Evolutionary conservation across 2,888 invertebrate genomes (phyloP).

Genomic region (Cenopis cana): DNA sequence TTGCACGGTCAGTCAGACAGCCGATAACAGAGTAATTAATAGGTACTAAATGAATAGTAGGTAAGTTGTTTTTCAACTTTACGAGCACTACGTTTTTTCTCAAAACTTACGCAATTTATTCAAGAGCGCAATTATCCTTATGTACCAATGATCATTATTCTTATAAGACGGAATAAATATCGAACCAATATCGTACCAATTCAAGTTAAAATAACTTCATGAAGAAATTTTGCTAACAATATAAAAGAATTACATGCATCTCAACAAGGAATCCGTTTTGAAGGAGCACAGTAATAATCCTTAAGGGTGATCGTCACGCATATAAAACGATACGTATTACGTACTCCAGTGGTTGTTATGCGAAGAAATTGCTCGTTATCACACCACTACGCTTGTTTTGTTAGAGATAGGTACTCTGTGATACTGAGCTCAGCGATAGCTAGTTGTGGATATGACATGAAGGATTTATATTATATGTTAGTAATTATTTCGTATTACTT

Average conservation of each 20-base stretch:
- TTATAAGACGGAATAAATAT: too few relatives aligned
- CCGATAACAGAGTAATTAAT: too few relatives aligned
- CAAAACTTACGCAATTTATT: too few relatives aligned
- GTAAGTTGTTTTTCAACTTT: too few relatives aligned
- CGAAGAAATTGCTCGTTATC: conserved; percentile 63
- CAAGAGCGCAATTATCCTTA: too few relatives aligned
- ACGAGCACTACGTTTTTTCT: too few relatives aligned
- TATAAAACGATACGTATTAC: conserved; percentile 63
- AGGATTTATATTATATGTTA: not conserved
- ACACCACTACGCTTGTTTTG: conserved; percentile 55
- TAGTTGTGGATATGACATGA: conserved; percentile 47
- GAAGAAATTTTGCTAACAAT: not conserved
- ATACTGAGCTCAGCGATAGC: conserved; percentile 40
- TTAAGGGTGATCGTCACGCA: conserved; percentile 63
- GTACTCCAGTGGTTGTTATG: conserved; percentile 56
- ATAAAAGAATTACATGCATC: not conserved
- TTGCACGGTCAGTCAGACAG: too few relatives aligned
- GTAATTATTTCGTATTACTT: not conserved
- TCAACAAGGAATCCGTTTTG: not conserved
- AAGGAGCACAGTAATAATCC: conserved; percentile 57
- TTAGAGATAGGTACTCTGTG: conserved; percentile 36
- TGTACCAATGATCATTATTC: too few relatives aligned
- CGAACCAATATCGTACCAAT: not conserved
- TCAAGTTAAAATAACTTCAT: not conserved
- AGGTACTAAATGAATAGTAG: too few relatives aligned